phyloP scores from a whole-genome alignment of 2,113 vertebrate species.

The Haliaeetus leucogaster region DNA sequence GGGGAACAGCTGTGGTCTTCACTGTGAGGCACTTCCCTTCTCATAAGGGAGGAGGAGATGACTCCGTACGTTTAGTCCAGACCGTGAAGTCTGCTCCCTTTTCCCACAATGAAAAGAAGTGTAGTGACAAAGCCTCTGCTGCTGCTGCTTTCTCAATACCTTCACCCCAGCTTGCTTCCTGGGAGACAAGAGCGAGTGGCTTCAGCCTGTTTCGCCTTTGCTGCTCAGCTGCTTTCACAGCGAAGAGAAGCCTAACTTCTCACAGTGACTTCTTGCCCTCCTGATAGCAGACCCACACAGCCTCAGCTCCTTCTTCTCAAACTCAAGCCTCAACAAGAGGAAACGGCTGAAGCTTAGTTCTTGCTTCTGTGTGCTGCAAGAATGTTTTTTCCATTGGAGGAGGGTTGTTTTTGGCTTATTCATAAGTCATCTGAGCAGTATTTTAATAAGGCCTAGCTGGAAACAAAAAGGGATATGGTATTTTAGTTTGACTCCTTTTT shows the following conservation, averaged over 20 bases:
- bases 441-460: conserved; percentile 36
- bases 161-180: neutral
- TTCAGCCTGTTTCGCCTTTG: neutral
- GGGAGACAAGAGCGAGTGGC: neutral
- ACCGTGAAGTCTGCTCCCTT: neutral
- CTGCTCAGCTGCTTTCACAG: neutral
- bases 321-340: neutral
- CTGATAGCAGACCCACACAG: neutral
- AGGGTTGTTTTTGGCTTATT: conserved; percentile 8
- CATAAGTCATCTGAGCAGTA: neutral
- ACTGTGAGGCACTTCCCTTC: neutral
- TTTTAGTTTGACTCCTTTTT: conserved; percentile 1
- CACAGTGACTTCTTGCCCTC: neutral
- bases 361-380: neutral
- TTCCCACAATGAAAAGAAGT: neutral
- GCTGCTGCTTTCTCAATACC: neutral
- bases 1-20: neutral
- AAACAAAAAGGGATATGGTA: neutral
- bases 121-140: neutral
- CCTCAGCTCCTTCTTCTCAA: neutral
- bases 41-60: neutral
- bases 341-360: conserved; percentile 12
- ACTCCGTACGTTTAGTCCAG: neutral
- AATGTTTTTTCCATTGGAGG: neutral
- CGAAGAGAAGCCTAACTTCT: neutral